phyloP scores from a whole-genome alignment of 1,140 invertebrate genomes.

The Scaptomyza pallida region DNA sequence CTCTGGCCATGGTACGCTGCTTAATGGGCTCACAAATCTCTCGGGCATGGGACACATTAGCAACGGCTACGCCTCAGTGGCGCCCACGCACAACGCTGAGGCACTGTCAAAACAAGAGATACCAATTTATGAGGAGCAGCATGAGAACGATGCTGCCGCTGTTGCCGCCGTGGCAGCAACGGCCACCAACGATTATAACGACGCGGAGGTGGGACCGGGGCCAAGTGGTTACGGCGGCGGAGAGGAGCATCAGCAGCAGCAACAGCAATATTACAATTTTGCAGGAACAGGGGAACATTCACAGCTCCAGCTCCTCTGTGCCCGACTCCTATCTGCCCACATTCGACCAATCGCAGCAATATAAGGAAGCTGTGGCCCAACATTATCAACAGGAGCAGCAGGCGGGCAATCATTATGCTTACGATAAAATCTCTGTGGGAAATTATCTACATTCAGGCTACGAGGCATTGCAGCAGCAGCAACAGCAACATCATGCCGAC shows the following conservation, averaged over 20 bases:
- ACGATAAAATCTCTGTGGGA: slow-evolving; percentile 53
- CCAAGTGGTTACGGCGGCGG: slow-evolving; percentile 30
- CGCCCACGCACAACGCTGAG: slow-evolving; percentile 62
- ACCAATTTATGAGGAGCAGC: slow-evolving; percentile 81
- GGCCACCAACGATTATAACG: slow-evolving; percentile 46
- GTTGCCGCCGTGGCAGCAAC: slow-evolving; percentile 60
- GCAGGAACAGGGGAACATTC: slow-evolving; percentile 40
- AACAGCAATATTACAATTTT: slow-evolving; percentile 67
- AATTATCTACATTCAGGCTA: slow-evolving; percentile 50
- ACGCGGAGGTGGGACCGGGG: slow-evolving; percentile 22
- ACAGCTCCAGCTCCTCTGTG: not conserved
- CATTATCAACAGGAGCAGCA: slow-evolving; percentile 40
- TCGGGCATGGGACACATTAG: slow-evolving; percentile 75
- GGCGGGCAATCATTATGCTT: slow-evolving; percentile 66
- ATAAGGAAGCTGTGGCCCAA: slow-evolving; percentile 6
- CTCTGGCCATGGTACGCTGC: slow-evolving; percentile 28
- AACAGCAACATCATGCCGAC: slow-evolving; percentile 46
- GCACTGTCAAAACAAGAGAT: slow-evolving; percentile 74
- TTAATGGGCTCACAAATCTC: slow-evolving; percentile 80
- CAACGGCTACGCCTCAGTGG: slow-evolving; percentile 69
- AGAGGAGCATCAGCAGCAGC: slow-evolving; percentile 34
- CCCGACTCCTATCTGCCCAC: slow-evolving; percentile 19
- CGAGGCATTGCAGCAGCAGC: slow-evolving; percentile 46
- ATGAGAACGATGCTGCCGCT: slow-evolving; percentile 70
- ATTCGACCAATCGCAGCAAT: slow-evolving; percentile 10